Conservation (phyloP, 2,797 vertebrate species). For the Pelochelys cantorii region DNA sequence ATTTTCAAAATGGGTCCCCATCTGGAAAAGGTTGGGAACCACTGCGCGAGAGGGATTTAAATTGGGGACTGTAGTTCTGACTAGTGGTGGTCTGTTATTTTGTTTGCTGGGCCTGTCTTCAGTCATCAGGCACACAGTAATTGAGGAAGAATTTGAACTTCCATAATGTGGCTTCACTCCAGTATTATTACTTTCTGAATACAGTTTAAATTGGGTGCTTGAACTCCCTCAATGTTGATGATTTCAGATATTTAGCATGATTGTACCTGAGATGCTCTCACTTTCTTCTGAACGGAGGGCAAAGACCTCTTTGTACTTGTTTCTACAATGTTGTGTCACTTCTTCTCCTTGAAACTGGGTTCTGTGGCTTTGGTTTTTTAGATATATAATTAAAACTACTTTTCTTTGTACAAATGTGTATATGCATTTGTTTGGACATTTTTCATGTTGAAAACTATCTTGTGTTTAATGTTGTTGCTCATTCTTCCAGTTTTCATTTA, state of each 20-base stretch:
- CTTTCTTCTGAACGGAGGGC: not conserved
- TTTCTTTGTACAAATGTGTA: no score
- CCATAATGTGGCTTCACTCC: not conserved
- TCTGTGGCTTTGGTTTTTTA: not conserved
- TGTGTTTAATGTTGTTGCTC: not conserved
- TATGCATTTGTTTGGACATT: not conserved
- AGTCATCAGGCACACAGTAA: not conserved
- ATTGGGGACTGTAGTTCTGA: no score
- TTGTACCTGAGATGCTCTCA: not conserved
- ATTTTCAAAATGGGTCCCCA: no score
- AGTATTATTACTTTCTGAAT: not conserved
- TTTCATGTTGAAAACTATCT: not conserved
- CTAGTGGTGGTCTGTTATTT: no score
- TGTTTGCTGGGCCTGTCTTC: no score
- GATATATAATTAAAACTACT: no score
- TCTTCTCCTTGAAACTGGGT: not conserved
- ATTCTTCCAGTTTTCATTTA: not conserved
- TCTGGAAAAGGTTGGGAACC: no score
- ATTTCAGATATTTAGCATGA: not conserved
- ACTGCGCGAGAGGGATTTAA: no score
- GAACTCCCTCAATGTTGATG: not conserved
- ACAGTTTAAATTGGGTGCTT: not conserved
- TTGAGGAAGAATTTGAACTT: not conserved
- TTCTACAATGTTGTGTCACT: not conserved
- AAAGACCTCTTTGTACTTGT: not conserved